Conservation (phyloP, 2,113 vertebrate species). For the Anthoscopus minutus region DNA sequence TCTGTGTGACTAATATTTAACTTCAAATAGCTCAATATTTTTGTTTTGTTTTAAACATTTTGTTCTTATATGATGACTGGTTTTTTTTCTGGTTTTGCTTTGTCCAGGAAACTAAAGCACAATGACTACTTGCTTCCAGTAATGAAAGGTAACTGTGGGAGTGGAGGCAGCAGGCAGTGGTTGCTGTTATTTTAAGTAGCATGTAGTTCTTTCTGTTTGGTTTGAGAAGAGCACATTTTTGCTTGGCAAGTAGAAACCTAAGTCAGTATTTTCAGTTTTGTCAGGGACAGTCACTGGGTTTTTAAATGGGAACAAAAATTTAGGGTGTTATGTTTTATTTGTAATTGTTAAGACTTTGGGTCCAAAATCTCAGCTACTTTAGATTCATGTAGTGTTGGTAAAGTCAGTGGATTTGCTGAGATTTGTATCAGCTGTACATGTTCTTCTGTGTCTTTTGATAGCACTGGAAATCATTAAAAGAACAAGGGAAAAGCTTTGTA, state of each 20-base stretch:
- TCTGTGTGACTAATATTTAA: not conserved
- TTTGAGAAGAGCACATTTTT: not conserved
- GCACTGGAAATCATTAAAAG: constrained; percentile 2
- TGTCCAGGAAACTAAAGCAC: not conserved
- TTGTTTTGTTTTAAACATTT: not conserved
- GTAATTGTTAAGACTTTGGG: not conserved
- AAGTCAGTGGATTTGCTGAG: not conserved
- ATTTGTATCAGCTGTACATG: not conserved
- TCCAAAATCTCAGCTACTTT: not conserved
- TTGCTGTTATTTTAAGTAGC: not conserved
- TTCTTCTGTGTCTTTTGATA: not conserved
- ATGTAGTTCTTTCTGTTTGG: not conserved
- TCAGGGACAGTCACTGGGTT: not conserved
- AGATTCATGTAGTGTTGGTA: not conserved
- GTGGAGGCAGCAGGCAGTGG: not conserved
- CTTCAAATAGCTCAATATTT: not conserved
- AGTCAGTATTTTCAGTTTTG: not conserved
- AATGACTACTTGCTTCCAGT: not conserved
- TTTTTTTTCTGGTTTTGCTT: not conserved
- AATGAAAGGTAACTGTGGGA: not conserved
- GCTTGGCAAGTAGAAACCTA: not conserved
- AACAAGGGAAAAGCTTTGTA: not conserved
- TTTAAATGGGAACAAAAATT: not conserved
- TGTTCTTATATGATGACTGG: not conserved
- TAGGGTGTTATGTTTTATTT: not conserved